phyloP scores from a whole-genome alignment of 2,113 vertebrate genomes.

The Nothoprocta pentlandii region DNA sequence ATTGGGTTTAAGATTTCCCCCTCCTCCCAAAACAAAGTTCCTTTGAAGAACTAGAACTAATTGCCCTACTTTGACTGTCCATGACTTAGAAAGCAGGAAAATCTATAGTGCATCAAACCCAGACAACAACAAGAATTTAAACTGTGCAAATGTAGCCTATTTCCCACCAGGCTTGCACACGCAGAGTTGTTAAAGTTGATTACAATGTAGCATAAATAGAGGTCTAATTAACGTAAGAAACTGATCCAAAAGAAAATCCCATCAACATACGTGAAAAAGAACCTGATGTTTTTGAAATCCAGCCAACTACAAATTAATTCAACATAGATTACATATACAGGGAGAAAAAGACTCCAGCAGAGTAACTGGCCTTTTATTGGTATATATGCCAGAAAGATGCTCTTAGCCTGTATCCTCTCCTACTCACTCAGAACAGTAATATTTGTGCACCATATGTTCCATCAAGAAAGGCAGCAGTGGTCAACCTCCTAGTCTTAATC shows the following conservation, averaged over 20 bases:
- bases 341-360: slow-evolving; percentile 55
- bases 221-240: slow-evolving; percentile 61
- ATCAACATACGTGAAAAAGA: slow-evolving; percentile 60
- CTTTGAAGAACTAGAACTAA: background rate
- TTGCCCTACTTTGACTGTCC: background rate
- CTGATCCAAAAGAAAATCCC: slow-evolving; percentile 55
- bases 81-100: background rate
- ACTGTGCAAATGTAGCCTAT: background rate
- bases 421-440: background rate
- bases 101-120: background rate
- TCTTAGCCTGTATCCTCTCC: background rate
- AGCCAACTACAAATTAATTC: slow-evolving; percentile 73
- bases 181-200: slow-evolving; percentile 43
- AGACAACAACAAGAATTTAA: background rate
- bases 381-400: background rate
- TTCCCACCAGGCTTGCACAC: slow-evolving; percentile 25
- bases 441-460: slow-evolving; percentile 8
- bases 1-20: background rate
- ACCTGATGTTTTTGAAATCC: slow-evolving; percentile 61
- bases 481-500: background rate
- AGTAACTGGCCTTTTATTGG: slow-evolving; percentile 26
- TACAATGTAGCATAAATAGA: slow-evolving; percentile 51
- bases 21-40: background rate
- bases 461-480: background rate
- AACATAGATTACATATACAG: slow-evolving; percentile 40